Base-by-base conservation (phyloP, 1,140 invertebrate genomes). In the Colletes latitarsis region DNA sequence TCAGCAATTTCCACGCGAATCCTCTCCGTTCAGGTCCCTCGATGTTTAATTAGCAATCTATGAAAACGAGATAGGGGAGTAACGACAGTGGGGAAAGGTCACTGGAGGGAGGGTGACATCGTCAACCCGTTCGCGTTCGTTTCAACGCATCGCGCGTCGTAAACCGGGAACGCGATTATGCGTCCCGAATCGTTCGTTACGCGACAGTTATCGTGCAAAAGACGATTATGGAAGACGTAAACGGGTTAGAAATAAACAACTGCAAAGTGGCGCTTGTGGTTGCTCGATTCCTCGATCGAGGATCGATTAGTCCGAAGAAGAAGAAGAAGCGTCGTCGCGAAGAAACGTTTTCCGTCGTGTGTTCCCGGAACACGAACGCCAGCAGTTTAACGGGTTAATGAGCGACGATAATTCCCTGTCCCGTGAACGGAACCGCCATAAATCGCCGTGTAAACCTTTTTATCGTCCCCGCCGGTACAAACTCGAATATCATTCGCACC, bases 11-110 rank as follows among this genome's bases (percentile, higher is more conserved):
- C 74, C 74, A 21, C 60, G 6, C 43, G 17, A 58, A 81, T 62
- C 58, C 55, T 6, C 39, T 68, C 60, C 17, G 49, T 14, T 19
- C 4, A 30, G 30, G 30, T 30, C 30, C 30, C 30, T 30, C 30
- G 30, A 30, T 57, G 60, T 85, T 85, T 84, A 84, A 82, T 84
- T 85, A 85, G 72, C 62, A 10, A 52, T 41, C 62, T 52, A 81
- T 68, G 60, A 46, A 68, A 64, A 62, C 30, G 64, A 69, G 77
- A 83, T 21, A 52, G 14, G 43, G 41, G 66, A 15, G 30, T 21
- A 60, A 71, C 53, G 5, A 3, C 52, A 15, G 10, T 43, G 53
- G 69, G 55, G 41, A 43, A 58, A 58, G 30, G 41, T 58, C 55
- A 21, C 69, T 12, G 9, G 43, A 3, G 3, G 6, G 43, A 8